A percentile compares a stretch with the other conserved stretches of the same genome.
These are phyloP conservation scores for Nephrotoma guestfalica DNA, from an alignment of 2,888 invertebrate genomes.

Conservation along the genomic window DNA sequence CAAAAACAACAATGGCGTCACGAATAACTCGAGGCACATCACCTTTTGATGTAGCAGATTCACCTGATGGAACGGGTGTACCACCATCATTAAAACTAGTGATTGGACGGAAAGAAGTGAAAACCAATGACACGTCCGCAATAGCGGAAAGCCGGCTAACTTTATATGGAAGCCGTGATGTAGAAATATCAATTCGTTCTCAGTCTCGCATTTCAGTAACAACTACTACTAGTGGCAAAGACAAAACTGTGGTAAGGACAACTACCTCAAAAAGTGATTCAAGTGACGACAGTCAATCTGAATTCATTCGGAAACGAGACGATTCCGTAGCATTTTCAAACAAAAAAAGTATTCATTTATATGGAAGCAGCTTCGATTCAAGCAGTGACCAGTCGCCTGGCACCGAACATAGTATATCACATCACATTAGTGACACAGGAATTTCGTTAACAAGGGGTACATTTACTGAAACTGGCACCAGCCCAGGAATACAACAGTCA, in stretches of 20 bases:
- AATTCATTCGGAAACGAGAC: conserved; percentile 27
- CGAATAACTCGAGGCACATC: conserved; percentile 13
- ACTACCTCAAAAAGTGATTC: conserved; percentile 8
- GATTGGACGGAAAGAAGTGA: conserved; percentile 38
- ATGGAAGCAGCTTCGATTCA: conserved; percentile 28
- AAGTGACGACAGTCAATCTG: conserved; percentile 4
- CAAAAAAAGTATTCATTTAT: conserved; percentile 36
- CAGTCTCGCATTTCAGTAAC: conserved; percentile 38
- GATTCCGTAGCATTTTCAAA: conserved; percentile 37
- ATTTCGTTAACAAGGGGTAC: conserved; percentile 38
- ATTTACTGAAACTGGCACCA: conserved; percentile 33
- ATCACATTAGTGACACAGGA: conserved; percentile 39
- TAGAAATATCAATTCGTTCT: conserved; percentile 39
- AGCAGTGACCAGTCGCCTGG: conserved; percentile 29
- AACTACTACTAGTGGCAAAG: conserved; percentile 20
- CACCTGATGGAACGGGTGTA: neutral
- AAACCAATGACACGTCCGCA: conserved; percentile 36
- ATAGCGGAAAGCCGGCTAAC: conserved; percentile 38
- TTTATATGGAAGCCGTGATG: conserved; percentile 36
- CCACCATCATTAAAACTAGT: conserved; percentile 33
- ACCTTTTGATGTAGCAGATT: conserved; percentile 11
- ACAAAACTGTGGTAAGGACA: conserved; percentile 5
- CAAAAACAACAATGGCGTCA: neutral
- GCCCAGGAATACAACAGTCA: conserved; percentile 31
- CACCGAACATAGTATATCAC: conserved; percentile 36